Evolutionary conservation across 2,888 invertebrate genomes (phyloP), one percentile per base, ranked within the genome.

Genomic region (Anaspis maculata): DNA sequence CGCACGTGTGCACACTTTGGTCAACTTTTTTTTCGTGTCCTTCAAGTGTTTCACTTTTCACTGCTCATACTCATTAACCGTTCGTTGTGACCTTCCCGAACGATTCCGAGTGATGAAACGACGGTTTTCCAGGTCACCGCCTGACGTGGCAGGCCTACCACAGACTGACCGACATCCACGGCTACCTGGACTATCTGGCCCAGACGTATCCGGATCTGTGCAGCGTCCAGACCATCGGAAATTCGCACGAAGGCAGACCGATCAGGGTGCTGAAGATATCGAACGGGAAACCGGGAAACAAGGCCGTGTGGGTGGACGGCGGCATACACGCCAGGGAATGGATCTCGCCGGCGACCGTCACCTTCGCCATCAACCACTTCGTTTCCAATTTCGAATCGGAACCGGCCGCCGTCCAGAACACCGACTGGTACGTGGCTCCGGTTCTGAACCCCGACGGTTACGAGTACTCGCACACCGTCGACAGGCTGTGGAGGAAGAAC

Each of bases 321-420:
- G 81, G 86, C 11, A 89, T 89, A 45, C 90, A 91, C 51, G 85
- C 89, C 0, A 73, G 94, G 13, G 95, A 95, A 69, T 95, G 88
- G 88, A 85, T 88, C 51, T 80, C 83, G 24, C 79, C 83, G 0
- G 83, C 88, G 0, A 74, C 81, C 0, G 84, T 84, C 3, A 82
- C 86, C 0, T 88, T 76, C 58, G 69, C 87, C 23, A 78, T 86
- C 13, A 76, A 86, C 54, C 71, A 77, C 39, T 62, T 88, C 30
- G 76, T 77, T 2, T 77, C 79, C 46, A 79, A 77, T 47, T 82
- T 76, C 61, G 74, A 83, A 27, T 67, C 69, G 3, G 71, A 73
- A 44, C 73, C 84, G 0, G 69, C 72, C 1, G 71, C 71, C 15
- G 77, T 92, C 53, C 83, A 79, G 52, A 83, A 82, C 54, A 76